Percentiles rank a stretch among this genome's conserved stretches.
phyloP scores from a whole-genome alignment of 2,888 invertebrate species.

The Amiota minor region DNA sequence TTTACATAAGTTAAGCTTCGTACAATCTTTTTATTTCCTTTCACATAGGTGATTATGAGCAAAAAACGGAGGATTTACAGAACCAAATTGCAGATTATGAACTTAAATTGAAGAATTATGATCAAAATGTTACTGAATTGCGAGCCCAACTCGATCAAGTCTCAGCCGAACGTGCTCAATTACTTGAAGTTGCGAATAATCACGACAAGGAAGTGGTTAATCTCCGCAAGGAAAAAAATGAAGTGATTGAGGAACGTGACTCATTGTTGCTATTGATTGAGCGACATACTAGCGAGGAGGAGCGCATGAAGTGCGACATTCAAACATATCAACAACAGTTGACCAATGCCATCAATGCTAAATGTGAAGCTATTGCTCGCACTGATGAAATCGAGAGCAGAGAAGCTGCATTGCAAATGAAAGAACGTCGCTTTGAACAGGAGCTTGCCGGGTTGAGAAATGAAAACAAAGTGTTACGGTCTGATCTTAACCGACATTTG shows the following conservation, averaged over 20 bases:
- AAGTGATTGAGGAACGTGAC: constrained; percentile 84
- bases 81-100: constrained; percentile 79
- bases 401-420: constrained; percentile 84
- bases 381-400: constrained; percentile 87
- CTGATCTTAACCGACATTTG: constrained; percentile 85
- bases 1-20: neutral
- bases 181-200: constrained; percentile 78
- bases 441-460: constrained; percentile 84
- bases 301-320: constrained; percentile 82
- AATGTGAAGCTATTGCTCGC: constrained; percentile 87
- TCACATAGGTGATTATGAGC: constrained; percentile 60
- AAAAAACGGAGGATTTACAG: constrained; percentile 74
- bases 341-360: constrained; percentile 83
- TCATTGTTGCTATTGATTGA: constrained; percentile 82
- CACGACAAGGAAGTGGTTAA: constrained; percentile 80
- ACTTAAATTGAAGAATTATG: constrained; percentile 78
- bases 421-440: constrained; percentile 88
- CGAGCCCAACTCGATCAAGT: constrained; percentile 79
- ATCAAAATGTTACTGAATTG: constrained; percentile 79
- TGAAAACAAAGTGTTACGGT: constrained; percentile 85
- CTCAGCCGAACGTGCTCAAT: constrained; percentile 78
- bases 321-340: constrained; percentile 82
- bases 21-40: neutral
- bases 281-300: constrained; percentile 82
- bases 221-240: constrained; percentile 81